Evolutionary conservation across 2,888 invertebrate species (phyloP).

Genomic region (Chirona hameri): DNA sequence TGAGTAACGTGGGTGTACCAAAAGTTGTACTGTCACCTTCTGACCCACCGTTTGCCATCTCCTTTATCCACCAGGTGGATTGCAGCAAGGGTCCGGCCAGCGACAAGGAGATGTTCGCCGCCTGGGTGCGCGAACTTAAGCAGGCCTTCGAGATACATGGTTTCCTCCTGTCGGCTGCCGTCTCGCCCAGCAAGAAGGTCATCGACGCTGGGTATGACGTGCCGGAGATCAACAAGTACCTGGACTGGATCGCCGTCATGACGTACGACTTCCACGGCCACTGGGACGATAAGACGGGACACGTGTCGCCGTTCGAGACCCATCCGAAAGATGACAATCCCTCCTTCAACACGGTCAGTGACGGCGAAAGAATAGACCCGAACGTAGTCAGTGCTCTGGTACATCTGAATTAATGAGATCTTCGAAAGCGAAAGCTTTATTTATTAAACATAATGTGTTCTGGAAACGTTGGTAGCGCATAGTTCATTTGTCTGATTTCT

Average conservation of each 20-base stretch:
- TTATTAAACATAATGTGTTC: too few relatives aligned
- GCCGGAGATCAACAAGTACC: constrained; percentile 63
- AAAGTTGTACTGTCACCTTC: too few relatives aligned
- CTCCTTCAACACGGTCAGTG: constrained; percentile 71
- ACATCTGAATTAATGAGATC: too few relatives aligned
- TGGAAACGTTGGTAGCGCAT: too few relatives aligned
- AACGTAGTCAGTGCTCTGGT: too few relatives aligned
- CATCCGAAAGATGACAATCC: constrained; percentile 75
- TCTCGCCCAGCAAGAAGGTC: constrained; percentile 81
- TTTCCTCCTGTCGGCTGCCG: constrained; percentile 73
- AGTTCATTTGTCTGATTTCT: too few relatives aligned
- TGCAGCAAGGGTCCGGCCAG: constrained; percentile 78
- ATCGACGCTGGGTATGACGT: constrained; percentile 84
- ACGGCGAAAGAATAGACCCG: neutral
- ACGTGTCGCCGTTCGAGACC: constrained; percentile 77
- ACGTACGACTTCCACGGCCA: constrained; percentile 88
- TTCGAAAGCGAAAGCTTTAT: too few relatives aligned
- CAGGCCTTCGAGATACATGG: constrained; percentile 62
- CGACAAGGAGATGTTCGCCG: constrained; percentile 75
- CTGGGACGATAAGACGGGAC: constrained; percentile 88
- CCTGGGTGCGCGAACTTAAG: constrained; percentile 67
- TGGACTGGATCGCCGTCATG: constrained; percentile 91
- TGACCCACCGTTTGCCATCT: too few relatives aligned
- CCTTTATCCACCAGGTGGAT: constrained; percentile 60
- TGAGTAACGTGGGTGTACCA: too few relatives aligned